These are phyloP conservation scores for Ennomos fuscantarius DNA, from an alignment of 2,888 invertebrate genomes.

Conservation along the genomic window DNA sequence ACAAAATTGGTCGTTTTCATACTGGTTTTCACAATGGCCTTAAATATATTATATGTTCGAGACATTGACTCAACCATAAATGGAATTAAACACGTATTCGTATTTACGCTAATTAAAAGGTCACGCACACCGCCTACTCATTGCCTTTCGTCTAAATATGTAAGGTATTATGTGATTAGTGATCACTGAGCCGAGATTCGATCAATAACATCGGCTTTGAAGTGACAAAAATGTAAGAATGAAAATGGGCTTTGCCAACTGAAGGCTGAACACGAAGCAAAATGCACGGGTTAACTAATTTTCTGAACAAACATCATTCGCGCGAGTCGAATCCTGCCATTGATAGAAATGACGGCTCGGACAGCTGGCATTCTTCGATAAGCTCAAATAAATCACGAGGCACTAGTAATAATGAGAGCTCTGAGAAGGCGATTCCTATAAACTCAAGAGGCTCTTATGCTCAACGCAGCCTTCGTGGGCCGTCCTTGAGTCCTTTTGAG, in stretches of 20 bases:
- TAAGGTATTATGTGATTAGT: constrained; percentile 14
- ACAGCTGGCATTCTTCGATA: constrained; percentile 75
- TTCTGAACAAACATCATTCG: constrained; percentile 66
- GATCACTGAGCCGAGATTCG: constrained; percentile 45
- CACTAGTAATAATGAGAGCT: constrained; percentile 48
- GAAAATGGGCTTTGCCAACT: constrained; percentile 1
- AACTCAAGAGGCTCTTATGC: constrained; percentile 58
- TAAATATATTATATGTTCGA: background rate
- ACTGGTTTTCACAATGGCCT: background rate
- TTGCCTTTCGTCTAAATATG: background rate
- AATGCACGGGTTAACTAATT: constrained; percentile 81
- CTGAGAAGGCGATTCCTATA: constrained; percentile 62
- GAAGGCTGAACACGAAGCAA: constrained; percentile 38
- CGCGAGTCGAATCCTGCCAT: constrained; percentile 64
- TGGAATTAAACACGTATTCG: constrained; percentile 18
- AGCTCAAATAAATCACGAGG: constrained; percentile 59
- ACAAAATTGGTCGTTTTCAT: constrained; percentile 1
- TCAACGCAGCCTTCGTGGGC: constrained; percentile 61
- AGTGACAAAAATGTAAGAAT: constrained; percentile 36
- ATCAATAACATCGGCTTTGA: constrained; percentile 35
- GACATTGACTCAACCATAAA: constrained; percentile 11
- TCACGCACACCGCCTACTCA: constrained; percentile 8
- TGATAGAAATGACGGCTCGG: constrained; percentile 73
- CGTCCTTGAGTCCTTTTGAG: constrained; percentile 63
- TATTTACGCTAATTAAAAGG: constrained; percentile 12